phyloP scores from a whole-genome alignment of 2,888 invertebrate genomes.

The Linnaemya tessellans region DNA sequence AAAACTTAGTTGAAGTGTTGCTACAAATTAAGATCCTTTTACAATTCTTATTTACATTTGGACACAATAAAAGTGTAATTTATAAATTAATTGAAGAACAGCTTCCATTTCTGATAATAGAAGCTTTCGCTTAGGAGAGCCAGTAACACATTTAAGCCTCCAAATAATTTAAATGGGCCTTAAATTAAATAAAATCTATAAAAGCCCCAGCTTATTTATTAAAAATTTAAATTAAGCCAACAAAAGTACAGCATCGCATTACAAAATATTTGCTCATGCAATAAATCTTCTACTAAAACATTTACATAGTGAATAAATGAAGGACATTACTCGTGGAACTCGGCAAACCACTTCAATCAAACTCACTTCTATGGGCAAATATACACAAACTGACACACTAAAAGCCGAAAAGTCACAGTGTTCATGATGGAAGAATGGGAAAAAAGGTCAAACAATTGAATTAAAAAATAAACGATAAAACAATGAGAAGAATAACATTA shows the following conservation, averaged over 20 bases:
- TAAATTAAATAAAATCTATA: slow-evolving; percentile 20
- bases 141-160: slow-evolving; percentile 11
- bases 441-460: slow-evolving; percentile 65
- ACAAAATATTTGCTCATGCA: slow-evolving; percentile 69
- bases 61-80: neutral
- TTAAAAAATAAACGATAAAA: slow-evolving; percentile 47
- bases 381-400: neutral
- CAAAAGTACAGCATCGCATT: slow-evolving; percentile 67
- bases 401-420: slow-evolving; percentile 57
- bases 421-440: slow-evolving; percentile 34
- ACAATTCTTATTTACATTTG: neutral
- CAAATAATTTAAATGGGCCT: slow-evolving; percentile 32
- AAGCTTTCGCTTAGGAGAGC: neutral
- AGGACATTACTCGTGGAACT: slow-evolving; percentile 34
- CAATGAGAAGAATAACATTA: slow-evolving; percentile 63
- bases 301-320: slow-evolving; percentile 61
- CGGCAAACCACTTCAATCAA: slow-evolving; percentile 38
- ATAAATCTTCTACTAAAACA: slow-evolving; percentile 70
- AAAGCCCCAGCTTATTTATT: slow-evolving; percentile 32
- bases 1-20: neutral
- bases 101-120: neutral
- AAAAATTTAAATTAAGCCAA: slow-evolving; percentile 68
- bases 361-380: slow-evolving; percentile 1
- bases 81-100: neutral
- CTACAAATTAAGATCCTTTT: neutral